Evolutionary conservation across 2,888 invertebrate genomes (phyloP).

Genomic region (Acronicta leporina): DNA sequence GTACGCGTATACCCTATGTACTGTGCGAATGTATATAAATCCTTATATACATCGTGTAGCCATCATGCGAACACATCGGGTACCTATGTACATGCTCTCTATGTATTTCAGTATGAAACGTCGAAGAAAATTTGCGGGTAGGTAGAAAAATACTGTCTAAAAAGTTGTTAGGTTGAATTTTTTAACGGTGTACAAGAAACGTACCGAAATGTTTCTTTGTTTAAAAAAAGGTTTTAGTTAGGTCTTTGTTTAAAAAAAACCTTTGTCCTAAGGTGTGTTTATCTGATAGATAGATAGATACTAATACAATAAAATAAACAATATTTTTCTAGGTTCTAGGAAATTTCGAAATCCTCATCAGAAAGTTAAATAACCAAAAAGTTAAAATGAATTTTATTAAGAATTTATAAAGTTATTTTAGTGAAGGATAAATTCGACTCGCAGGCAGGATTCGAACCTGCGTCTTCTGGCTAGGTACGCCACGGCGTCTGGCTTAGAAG

Average conservation of each 20-base stretch:
- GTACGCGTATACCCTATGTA: constrained; percentile 72
- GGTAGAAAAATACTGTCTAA: not conserved
- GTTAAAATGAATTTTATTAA: no score
- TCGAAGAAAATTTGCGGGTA: constrained; percentile 44
- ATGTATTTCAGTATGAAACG: constrained; percentile 39
- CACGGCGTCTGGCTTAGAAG: no score
- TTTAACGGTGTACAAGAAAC: not conserved
- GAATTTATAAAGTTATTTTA: no score
- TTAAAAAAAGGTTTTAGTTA: not conserved
- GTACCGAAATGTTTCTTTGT: not conserved
- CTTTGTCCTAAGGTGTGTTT: no score
- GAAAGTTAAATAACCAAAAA: no score
- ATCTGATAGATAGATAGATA: no score
- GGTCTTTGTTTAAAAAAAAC: not conserved
- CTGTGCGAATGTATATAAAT: constrained; percentile 52
- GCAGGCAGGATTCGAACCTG: no score
- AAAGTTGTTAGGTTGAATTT: not conserved
- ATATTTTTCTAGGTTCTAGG: no score
- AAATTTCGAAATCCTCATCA: no score
- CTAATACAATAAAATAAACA: no score
- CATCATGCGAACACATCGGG: constrained; percentile 31
- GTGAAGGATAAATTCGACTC: no score
- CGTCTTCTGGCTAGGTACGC: no score
- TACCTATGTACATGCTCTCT: constrained; percentile 38
- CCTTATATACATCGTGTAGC: constrained; percentile 52